A percentile compares a stretch with the other conserved stretches of the same genome.
Evolutionary conservation across 2,888 invertebrate species (phyloP).

Genomic region (Cantharis nigra): DNA sequence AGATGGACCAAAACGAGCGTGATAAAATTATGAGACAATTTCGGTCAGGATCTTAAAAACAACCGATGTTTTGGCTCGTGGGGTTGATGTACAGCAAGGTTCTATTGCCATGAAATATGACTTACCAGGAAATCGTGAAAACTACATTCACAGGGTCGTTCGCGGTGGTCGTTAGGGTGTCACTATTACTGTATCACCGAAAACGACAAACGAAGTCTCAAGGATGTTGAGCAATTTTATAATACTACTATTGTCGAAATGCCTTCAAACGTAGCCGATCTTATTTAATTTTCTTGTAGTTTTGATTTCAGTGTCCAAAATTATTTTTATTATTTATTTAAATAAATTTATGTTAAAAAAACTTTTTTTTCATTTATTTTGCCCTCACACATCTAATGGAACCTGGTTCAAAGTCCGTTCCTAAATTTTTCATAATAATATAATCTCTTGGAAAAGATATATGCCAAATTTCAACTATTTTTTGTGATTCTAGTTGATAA

Average conservation of each 20-base stretch:
- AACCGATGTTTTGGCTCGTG: slow-evolving; percentile 99
- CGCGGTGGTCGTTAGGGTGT: slow-evolving; percentile 87
- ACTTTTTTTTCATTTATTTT: too few relatives aligned
- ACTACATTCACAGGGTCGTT: slow-evolving; percentile 99
- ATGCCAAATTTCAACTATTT: too few relatives aligned
- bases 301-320: too few relatives aligned
- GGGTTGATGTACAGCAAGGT: slow-evolving; percentile 99
- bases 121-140: slow-evolving; percentile 98
- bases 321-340: too few relatives aligned
- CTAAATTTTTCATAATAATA: too few relatives aligned
- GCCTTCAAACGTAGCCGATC: slow-evolving; percentile 96
- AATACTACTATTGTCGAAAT: slow-evolving; percentile 98
- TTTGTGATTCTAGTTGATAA: too few relatives aligned
- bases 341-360: too few relatives aligned
- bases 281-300: too few relatives aligned
- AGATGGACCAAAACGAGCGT: slow-evolving; percentile 98
- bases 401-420: too few relatives aligned
- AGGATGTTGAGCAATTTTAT: slow-evolving; percentile 98
- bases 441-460: too few relatives aligned
- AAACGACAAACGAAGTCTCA: slow-evolving; percentile 90
- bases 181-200: slow-evolving; percentile 84
- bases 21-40: slow-evolving; percentile 99
- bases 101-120: slow-evolving; percentile 99
- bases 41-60: slow-evolving; percentile 99
- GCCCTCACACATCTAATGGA: too few relatives aligned